Conservation (phyloP, 2,797 vertebrate species). For the Micrastur ruficollis region DNA sequence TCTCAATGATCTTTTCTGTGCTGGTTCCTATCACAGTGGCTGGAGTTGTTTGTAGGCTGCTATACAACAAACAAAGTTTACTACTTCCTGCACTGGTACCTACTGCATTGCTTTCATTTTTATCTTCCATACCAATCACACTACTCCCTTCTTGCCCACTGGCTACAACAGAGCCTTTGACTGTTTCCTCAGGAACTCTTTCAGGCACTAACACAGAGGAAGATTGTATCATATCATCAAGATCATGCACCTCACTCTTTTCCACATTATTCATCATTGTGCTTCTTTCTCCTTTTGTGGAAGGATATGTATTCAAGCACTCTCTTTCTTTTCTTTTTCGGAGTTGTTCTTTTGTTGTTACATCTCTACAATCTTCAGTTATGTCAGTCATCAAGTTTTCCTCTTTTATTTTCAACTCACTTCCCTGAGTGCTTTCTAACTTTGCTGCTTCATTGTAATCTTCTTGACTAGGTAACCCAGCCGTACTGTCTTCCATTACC, state of each 20-base stretch:
- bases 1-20: conserved; percentile 37
- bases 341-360: not conserved
- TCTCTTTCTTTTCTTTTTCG: not conserved
- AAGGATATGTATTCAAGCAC: not conserved
- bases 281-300: not conserved
- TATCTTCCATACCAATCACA: not conserved
- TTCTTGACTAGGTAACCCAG: not conserved
- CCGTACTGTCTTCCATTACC: not conserved
- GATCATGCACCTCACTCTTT: not conserved
- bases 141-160: not conserved
- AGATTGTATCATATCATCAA: not conserved
- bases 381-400: not conserved
- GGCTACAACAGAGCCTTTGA: not conserved
- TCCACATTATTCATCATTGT: not conserved
- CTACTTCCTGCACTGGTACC: conserved; percentile 62
- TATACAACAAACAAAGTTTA: not conserved
- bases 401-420: not conserved
- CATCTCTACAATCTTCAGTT: not conserved
- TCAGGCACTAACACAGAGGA: not conserved
- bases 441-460: not conserved
- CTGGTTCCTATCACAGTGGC: conserved; percentile 9
- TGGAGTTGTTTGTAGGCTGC: not conserved
- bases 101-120: conserved; percentile 54
- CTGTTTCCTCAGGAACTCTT: not conserved
- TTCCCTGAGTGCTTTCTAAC: not conserved